Evolutionary conservation across 35 echinoderm and acorn worm genomes (phyloP), one percentile per base, ranked within the genome.

Genomic region (Ophioderma brevispina): DNA sequence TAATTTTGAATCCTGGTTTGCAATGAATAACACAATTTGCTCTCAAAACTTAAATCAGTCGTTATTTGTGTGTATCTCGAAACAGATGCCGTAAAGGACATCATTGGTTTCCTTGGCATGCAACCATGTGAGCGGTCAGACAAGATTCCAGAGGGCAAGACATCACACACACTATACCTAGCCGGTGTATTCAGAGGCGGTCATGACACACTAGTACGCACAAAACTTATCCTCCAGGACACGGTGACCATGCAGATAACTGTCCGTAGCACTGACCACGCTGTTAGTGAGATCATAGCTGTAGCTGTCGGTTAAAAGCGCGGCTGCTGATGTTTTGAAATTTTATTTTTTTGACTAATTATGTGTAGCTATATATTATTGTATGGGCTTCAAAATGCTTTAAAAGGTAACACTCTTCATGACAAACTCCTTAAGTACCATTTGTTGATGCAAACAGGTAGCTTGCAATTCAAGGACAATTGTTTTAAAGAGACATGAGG

Each of bases 221-320:
- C 96, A n/a, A 88, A 92, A 33, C 90, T 98, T 5, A 93, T 92
- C 5, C 87, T 98, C 11, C 92, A 98, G 55, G 96, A 94, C 85
- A 98, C 92, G 0, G 92, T 98, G 49, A 98, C 92, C 52, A 98
- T 98, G 96, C 96, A 98, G 75, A 98, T 98, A 23, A 98, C 96
- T 1, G 96, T 98, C 32, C 92, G 96, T 0, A 98, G 96, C 75
- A 85, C 75, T 14, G 93, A 98, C 40, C 40, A 81, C 0, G 82
- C 55, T 1, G 90, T 94, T 39, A 98, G 96, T 38, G 96, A 98
- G 88, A 55, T 98, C 25, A 90, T 98, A n/a, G 84, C 96, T 8
- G 88, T 90, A 34, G 87, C 92, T 13, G 96, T 98, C 25, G 96
- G 96, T 79, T 95, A 95, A 70, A n/a, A n/a, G n/a, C n/a, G n/a